Base-by-base conservation (phyloP, 2,797 vertebrate species). In the Staurois parvus region DNA sequence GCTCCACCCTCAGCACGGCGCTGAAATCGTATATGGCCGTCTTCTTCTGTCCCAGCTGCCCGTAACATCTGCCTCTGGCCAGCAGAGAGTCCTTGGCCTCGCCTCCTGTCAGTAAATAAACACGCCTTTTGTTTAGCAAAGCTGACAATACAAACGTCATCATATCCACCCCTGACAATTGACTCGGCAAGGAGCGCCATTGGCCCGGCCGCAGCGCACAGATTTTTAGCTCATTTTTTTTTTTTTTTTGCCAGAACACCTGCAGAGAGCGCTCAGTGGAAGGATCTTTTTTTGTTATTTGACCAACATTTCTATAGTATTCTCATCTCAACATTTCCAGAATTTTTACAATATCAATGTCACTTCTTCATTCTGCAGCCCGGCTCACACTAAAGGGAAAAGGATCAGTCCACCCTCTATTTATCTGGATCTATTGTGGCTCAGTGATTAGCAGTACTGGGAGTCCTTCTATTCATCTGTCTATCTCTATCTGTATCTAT, bases 21-120 rank as follows among this genome's bases (percentile, higher is more conserved):
- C 94, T 96, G 89, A 97, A 97, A 88, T 99, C 98, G 89, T 97
- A 98, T 91, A 99, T 95, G 1, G 98, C 97, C 0, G 97, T 99
- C 94, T 97, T 99, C 90, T 93, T 94, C 91, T 97, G 98, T 52
- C 96, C 97, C 64, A 98, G 94, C 83, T 90, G 87, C 52, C 92
- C 95, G 0, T 99, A 99, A 82, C 98, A 99, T 64, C 88, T 94
- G 0, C 95, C 98, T 81, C 98, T 95, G 89, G 94, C 90, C 83
- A 99, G 92, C 88, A 99, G 91, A 4, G 96, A 96, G 30, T 98
- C 96, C 7, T 87, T 89, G 67, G 95, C 96, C 72, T 89, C 91
- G 0, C 94, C 94, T 84, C 96, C 98, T 99, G 85, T 1, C 88
- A 85, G 15, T 42, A 34, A 76, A 37, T 40, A 66, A 52, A 68